Evolutionary conservation across 2,797 vertebrate species (phyloP).

Genomic region (Silurus aristotelis): DNA sequence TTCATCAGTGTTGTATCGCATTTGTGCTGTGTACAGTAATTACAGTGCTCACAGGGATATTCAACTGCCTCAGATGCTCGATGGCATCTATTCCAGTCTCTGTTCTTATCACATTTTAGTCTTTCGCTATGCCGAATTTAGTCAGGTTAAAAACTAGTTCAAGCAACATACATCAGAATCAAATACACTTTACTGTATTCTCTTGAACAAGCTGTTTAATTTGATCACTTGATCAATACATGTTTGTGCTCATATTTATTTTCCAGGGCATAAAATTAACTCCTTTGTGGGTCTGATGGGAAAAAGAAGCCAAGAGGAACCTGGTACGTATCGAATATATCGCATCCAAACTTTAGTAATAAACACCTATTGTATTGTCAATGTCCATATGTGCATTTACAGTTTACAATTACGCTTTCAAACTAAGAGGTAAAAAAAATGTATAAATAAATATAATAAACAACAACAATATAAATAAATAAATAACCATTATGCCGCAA

Average conservation of each 20-base stretch:
- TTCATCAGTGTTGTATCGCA: neutral
- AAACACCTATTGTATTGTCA: neutral
- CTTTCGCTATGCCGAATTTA: neutral
- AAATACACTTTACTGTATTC: neutral
- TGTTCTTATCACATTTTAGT: neutral
- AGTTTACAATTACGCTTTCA: no score
- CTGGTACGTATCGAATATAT: conserved; percentile 61
- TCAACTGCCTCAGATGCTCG: neutral
- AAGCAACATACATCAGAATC: neutral
- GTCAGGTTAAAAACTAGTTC: neutral
- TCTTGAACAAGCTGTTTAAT: neutral
- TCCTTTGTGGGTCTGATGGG: conserved; percentile 83
- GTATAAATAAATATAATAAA: no score
- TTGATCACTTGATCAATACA: neutral
- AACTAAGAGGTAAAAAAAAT: no score
- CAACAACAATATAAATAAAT: neutral
- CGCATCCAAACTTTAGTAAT: neutral
- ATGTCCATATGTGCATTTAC: neutral
- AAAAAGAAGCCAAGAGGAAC: conserved; percentile 76
- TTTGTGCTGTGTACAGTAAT: neutral
- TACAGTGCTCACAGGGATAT: neutral
- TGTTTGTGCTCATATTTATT: conserved; percentile 11
- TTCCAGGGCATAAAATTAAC: conserved; percentile 79
- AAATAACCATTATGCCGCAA: neutral
- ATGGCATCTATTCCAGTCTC: neutral